These are phyloP conservation scores for Regulus satrapa DNA, from an alignment of 2,113 vertebrate genomes.

Conservation along the genomic window DNA sequence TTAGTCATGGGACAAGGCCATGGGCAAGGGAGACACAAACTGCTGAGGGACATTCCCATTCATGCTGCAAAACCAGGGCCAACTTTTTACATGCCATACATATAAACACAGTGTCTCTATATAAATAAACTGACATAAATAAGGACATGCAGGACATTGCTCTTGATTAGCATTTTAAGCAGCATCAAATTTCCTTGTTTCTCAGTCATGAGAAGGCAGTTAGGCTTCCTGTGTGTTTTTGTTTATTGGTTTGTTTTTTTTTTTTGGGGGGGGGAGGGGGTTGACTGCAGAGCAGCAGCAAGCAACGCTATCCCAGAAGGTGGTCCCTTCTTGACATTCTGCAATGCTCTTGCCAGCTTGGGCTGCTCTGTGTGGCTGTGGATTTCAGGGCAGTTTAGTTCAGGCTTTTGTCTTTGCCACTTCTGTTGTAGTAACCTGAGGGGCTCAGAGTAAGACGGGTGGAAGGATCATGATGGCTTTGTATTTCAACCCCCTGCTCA, in stretches of 20 bases:
- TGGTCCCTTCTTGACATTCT: neutral
- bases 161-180: neutral
- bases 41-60: neutral
- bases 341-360: neutral
- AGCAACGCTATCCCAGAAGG: neutral
- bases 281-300: neutral
- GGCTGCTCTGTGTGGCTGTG: neutral
- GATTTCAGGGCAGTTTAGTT: neutral
- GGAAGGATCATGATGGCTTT: neutral
- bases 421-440: neutral
- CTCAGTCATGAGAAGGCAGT: neutral
- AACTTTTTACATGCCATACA: neutral
- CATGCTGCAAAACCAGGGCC: neutral
- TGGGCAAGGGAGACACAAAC: fast-evolving
- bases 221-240: neutral
- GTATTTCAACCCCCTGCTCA: neutral
- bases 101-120: neutral
- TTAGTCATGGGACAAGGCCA: neutral
- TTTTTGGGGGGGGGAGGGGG: too few species aligned
- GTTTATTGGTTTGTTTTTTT: too few species aligned
- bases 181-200: neutral
- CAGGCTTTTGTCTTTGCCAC: neutral
- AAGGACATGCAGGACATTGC: neutral
- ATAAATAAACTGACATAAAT: neutral
- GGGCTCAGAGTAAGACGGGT: neutral